phyloP scores from a whole-genome alignment of 2,797 vertebrate species.

The Pelobates cultripes region DNA sequence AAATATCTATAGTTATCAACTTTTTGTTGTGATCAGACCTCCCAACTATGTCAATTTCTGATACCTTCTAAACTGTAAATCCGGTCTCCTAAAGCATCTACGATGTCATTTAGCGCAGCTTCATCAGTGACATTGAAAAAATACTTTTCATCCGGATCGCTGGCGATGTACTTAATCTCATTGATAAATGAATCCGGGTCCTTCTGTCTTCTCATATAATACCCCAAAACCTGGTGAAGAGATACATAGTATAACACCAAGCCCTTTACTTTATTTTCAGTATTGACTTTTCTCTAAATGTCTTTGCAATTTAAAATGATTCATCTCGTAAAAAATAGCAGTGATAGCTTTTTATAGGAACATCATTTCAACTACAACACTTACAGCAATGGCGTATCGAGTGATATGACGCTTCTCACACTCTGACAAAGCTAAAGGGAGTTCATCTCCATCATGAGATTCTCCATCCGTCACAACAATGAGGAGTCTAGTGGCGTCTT shows the following conservation, averaged over 20 bases:
- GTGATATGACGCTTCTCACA: slow-evolving; percentile 86
- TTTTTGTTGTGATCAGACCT: too few relatives aligned
- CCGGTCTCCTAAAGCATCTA: slow-evolving; percentile 90
- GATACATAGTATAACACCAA: neutral
- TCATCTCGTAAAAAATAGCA: too few relatives aligned
- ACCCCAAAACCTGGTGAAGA: slow-evolving; percentile 85
- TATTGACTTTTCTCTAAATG: too few relatives aligned
- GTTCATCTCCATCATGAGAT: slow-evolving; percentile 92
- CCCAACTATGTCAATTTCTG: too few relatives aligned
- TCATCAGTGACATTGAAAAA: slow-evolving; percentile 97
- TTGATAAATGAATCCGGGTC: slow-evolving; percentile 89
- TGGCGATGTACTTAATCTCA: slow-evolving; percentile 93
- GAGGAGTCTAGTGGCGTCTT: slow-evolving; percentile 86
- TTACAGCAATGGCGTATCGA: slow-evolving; percentile 93
- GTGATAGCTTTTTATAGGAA: too few relatives aligned
- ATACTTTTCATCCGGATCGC: slow-evolving; percentile 89
- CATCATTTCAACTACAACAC: slow-evolving; percentile 52
- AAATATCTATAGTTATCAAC: too few relatives aligned
- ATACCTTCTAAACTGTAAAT: slow-evolving; percentile 95
- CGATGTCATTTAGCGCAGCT: slow-evolving; percentile 92
- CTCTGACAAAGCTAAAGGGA: slow-evolving; percentile 77
- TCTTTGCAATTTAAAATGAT: too few relatives aligned
- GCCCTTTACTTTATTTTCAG: too few relatives aligned
- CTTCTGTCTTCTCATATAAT: slow-evolving; percentile 91
- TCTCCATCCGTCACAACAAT: slow-evolving; percentile 96